Conservation (phyloP, 1,140 invertebrate genomes). For the Drosophila parvula region DNA sequence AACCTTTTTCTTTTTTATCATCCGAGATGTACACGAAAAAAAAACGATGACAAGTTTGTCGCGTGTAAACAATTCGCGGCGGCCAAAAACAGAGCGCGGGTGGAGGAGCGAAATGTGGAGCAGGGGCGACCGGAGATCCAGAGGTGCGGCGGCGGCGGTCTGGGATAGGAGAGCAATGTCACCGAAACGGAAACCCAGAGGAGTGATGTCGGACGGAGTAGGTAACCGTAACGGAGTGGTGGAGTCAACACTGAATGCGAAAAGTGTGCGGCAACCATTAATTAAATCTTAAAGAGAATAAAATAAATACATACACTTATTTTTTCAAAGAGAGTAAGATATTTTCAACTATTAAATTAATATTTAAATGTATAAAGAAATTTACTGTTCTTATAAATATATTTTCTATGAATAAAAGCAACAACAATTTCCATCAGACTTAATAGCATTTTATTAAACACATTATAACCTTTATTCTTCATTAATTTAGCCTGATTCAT, state of each 20-base stretch:
- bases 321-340: too few species aligned
- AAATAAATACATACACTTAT: too few species aligned
- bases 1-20: conserved; percentile 75
- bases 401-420: too few species aligned
- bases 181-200: conserved; percentile 66
- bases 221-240: conserved; percentile 27
- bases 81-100: conserved; percentile 69
- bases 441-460: too few species aligned
- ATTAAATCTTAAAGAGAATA: too few species aligned
- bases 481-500: too few species aligned
- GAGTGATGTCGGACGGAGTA: conserved; percentile 44
- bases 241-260: conserved; percentile 42
- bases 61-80: conserved; percentile 80
- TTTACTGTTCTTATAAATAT: too few species aligned
- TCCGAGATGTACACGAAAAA: conserved; percentile 52
- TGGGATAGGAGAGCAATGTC: conserved; percentile 48
- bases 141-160: conserved; percentile 6
- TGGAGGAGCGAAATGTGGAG: conserved; percentile 25
- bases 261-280: conserved; percentile 15
- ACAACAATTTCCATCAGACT: too few species aligned
- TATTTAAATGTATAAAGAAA: too few species aligned
- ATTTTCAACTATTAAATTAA: too few species aligned
- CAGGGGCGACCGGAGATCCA: not conserved
- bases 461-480: too few species aligned
- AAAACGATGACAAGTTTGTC: conserved; percentile 76